phyloP scores from a whole-genome alignment of 2,113 vertebrate genomes.

The Phyllostomus hastatus region DNA sequence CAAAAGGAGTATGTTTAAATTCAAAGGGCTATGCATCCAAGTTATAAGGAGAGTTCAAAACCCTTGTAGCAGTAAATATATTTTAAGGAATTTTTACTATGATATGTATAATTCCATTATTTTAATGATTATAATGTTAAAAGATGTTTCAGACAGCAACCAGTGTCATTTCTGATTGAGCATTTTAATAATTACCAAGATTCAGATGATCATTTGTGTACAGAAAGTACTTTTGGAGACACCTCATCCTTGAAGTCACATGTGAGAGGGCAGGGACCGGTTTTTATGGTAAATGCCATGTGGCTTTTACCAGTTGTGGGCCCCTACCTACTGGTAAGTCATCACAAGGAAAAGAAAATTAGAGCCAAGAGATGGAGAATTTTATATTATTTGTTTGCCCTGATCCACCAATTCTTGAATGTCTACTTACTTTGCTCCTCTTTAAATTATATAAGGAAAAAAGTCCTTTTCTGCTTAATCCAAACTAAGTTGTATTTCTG shows the following conservation, averaged over 20 bases:
- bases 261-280: not conserved
- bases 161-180: not conserved
- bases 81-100: not conserved
- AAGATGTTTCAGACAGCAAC: not conserved
- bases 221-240: not conserved
- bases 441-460: not conserved
- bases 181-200: not conserved
- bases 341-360: not conserved
- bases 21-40: not conserved
- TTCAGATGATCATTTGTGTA: not conserved
- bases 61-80: not conserved
- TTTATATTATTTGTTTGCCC: not conserved
- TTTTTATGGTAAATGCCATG: not conserved
- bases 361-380: not conserved
- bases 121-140: not conserved
- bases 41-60: not conserved
- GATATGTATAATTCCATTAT: not conserved
- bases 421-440: not conserved
- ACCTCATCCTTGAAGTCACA: not conserved
- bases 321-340: not conserved
- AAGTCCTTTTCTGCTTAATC: not conserved
- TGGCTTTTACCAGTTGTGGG: not conserved
- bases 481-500: not conserved
- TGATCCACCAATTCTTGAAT: not conserved
- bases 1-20: not conserved